These are phyloP conservation scores for Dryadula phaetusa DNA, from an alignment of 2,888 invertebrate genomes.

Conservation along the genomic window DNA sequence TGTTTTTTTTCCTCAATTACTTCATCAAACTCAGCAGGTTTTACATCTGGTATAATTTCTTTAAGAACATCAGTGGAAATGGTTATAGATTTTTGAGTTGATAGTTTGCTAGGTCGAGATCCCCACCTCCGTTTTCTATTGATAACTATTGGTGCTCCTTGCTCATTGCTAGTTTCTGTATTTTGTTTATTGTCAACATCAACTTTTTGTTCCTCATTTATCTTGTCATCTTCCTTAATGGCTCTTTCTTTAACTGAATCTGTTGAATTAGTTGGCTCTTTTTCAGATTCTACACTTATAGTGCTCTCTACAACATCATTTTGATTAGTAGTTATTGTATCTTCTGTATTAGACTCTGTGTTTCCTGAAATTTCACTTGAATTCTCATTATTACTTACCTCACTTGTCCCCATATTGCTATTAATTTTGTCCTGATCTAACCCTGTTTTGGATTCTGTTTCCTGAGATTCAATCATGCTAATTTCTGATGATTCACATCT, in stretches of 20 bases:
- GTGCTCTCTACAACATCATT: constrained; percentile 74
- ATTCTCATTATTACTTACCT: constrained; percentile 78
- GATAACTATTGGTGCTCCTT: constrained; percentile 61
- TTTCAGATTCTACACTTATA: constrained; percentile 52
- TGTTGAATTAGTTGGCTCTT: constrained; percentile 52
- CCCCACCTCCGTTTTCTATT: constrained; percentile 79
- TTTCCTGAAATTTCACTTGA: constrained; percentile 59
- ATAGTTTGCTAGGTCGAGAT: constrained; percentile 71
- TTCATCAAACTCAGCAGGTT: constrained; percentile 86
- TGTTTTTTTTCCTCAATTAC: constrained; percentile 77
- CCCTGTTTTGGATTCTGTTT: constrained; percentile 50
- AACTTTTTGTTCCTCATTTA: constrained; percentile 26
- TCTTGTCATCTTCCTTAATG: constrained; percentile 48
- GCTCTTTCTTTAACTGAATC: constrained; percentile 44
- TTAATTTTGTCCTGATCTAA: constrained; percentile 49
- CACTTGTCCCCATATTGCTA: constrained; percentile 45
- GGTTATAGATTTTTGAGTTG: constrained; percentile 86
- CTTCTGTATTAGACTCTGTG: constrained; percentile 57
- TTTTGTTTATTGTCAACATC: constrained; percentile 47
- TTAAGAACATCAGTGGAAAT: constrained; percentile 91
- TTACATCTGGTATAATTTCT: constrained; percentile 86
- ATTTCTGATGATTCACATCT: constrained; percentile 65
- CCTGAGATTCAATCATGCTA: constrained; percentile 57
- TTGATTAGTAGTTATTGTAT: constrained; percentile 65
- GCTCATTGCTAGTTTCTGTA: constrained; percentile 65